phyloP scores from a whole-genome alignment of 1,140 invertebrate genomes.

The Atopsyche davidsoni region DNA sequence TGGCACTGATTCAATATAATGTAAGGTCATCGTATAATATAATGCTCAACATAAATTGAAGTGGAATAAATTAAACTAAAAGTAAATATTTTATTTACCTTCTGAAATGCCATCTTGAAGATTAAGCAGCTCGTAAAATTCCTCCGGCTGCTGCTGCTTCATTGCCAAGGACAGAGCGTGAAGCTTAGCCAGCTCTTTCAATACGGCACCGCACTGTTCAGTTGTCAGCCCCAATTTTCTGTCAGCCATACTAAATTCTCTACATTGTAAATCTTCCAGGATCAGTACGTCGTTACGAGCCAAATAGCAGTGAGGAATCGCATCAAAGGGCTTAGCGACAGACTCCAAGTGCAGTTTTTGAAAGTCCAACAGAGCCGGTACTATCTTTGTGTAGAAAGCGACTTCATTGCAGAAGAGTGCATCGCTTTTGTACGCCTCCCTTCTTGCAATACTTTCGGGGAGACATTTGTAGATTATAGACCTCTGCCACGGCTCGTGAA shows the following conservation, averaged over 20 bases:
- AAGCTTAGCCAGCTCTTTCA: conserved; percentile 58
- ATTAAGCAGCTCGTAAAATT: conserved; percentile 54
- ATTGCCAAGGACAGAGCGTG: conserved; percentile 62
- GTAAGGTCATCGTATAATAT: no score
- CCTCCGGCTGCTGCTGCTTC: conserved; percentile 54
- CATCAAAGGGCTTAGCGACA: conserved; percentile 47
- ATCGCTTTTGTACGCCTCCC: conserved; percentile 64
- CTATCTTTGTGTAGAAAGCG: conserved; percentile 62
- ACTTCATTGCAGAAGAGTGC: conserved; percentile 65
- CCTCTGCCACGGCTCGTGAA: conserved; percentile 49
- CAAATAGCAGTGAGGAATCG: conserved; percentile 59
- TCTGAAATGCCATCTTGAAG: conserved; percentile 45
- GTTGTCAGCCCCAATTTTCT: conserved; percentile 55
- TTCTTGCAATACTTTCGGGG: conserved; percentile 54
- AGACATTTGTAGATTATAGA: conserved; percentile 65
- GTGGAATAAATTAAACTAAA: no score
- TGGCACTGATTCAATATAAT: no score
- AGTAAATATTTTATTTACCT: conserved; percentile 32
- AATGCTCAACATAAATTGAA: no score
- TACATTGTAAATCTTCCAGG: conserved; percentile 53
- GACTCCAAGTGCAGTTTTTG: conserved; percentile 43
- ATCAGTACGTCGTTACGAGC: conserved; percentile 58
- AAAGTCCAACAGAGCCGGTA: conserved; percentile 55
- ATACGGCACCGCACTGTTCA: conserved; percentile 53
- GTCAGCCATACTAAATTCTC: conserved; percentile 63